Conservation (phyloP, 2,113 vertebrate species). For the Tichodroma muraria region DNA sequence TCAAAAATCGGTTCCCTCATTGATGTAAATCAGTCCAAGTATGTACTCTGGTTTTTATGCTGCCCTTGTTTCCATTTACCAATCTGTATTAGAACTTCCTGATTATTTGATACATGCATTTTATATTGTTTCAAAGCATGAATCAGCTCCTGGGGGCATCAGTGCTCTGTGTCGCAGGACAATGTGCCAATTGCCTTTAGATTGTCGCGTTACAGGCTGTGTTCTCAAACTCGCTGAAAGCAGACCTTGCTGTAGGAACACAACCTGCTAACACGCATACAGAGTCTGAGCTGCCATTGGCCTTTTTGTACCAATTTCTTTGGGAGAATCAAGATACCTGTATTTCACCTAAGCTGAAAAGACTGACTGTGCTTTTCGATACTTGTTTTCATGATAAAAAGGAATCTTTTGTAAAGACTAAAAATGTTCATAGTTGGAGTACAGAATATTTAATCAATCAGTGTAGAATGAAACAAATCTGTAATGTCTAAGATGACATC, state of each 20-base stretch:
- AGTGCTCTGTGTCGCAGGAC: background rate
- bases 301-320: background rate
- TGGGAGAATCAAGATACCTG: background rate
- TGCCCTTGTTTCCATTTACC: background rate
- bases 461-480: background rate
- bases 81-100: rapidly evolving
- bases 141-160: background rate
- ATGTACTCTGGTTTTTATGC: constrained; percentile 43
- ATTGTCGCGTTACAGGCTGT: rapidly evolving
- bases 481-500: background rate
- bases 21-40: constrained; percentile 99
- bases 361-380: background rate
- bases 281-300: background rate
- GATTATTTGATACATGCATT: background rate
- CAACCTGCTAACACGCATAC: rapidly evolving
- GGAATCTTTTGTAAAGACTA: background rate
- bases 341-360: background rate
- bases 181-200: background rate
- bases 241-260: background rate
- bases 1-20: constrained; percentile 99
- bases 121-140: background rate
- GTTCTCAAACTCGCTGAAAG: background rate
- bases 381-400: background rate
- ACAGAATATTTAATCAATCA: background rate
- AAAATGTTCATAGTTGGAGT: background rate